These are phyloP conservation scores for Eclectus roratus DNA, from an alignment of 2,113 vertebrate species.

Conservation along the genomic window DNA sequence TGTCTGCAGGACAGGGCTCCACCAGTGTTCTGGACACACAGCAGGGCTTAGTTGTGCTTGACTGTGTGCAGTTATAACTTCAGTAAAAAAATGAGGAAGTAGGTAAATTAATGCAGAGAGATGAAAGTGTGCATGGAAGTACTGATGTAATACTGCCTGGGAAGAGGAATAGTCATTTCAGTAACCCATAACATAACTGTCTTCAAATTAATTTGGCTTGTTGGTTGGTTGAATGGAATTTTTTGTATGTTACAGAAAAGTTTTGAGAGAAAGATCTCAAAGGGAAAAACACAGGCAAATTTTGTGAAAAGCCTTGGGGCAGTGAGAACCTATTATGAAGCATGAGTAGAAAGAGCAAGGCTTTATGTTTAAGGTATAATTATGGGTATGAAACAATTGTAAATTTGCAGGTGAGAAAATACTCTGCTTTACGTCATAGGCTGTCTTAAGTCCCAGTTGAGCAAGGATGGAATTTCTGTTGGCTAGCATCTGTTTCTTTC, in stretches of 20 bases:
- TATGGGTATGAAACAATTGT: not conserved
- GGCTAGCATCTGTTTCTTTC: conserved; percentile 3
- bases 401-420: conserved; percentile 36
- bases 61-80: not conserved
- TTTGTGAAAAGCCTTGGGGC: not conserved
- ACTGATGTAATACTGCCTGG: rapidly evolving
- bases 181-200: not conserved
- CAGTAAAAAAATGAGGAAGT: not conserved
- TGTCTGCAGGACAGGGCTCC: not conserved
- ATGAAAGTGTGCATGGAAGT: not conserved
- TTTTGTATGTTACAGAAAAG: not conserved
- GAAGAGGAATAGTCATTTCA: not conserved
- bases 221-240: not conserved
- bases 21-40: rapidly evolving
- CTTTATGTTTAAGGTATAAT: not conserved
- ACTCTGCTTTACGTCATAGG: not conserved
- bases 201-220: not conserved
- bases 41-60: not conserved
- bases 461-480: conserved; percentile 15
- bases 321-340: not conserved
- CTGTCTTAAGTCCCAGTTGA: not conserved
- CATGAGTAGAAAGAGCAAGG: not conserved
- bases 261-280: not conserved
- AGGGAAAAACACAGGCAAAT: not conserved
- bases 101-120: not conserved